phyloP scores from a whole-genome alignment of 2,113 vertebrate genomes.

The Cervus canadensis region DNA sequence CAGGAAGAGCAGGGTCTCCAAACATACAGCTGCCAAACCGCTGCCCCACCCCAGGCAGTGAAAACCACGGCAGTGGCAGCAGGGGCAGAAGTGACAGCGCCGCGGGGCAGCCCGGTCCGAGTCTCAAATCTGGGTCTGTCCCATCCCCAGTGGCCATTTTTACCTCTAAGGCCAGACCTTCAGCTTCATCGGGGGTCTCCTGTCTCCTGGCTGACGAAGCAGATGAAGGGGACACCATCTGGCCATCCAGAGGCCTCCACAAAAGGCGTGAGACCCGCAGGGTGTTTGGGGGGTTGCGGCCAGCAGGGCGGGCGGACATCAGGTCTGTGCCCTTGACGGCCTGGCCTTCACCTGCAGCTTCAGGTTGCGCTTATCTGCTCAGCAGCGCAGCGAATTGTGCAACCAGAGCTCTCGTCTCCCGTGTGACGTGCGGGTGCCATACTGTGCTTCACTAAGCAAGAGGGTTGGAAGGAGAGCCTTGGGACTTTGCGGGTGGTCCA shows the following conservation, averaged over 20 bases:
- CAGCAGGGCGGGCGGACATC: fast-evolving
- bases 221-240: not conserved
- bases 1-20: not conserved
- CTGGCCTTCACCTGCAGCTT: not conserved
- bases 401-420: not conserved
- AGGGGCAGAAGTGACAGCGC: not conserved
- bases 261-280: not conserved
- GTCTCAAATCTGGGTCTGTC: not conserved
- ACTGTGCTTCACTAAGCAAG: not conserved
- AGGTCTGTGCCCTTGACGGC: fast-evolving
- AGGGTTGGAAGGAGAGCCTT: not conserved
- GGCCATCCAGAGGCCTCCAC: not conserved
- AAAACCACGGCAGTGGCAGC: not conserved
- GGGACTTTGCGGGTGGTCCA: not conserved
- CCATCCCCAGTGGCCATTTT: not conserved
- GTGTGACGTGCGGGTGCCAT: fast-evolving
- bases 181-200: fast-evolving
- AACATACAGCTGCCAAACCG: not conserved
- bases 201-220: not conserved
- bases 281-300: fast-evolving
- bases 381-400: fast-evolving
- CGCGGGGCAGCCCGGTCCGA: fast-evolving
- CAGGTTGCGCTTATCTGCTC: not conserved
- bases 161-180: not conserved
- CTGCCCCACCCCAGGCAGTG: fast-evolving